A percentile compares a stretch with the other conserved stretches of the same genome.
Evolutionary conservation across 2,797 vertebrate genomes (phyloP).

Genomic region (Kryptolebias ocellatus): DNA sequence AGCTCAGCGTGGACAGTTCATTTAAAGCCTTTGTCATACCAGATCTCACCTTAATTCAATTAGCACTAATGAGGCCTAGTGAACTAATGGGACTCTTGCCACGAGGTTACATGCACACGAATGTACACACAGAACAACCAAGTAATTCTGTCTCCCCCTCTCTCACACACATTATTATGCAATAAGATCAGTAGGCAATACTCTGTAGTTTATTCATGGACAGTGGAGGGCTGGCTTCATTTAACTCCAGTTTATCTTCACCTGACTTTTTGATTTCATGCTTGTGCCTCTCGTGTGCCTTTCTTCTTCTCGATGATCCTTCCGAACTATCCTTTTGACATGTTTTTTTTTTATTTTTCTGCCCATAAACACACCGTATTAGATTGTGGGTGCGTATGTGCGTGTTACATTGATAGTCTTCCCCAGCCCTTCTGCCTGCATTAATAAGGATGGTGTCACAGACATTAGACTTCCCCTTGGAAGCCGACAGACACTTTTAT

Average conservation of each 20-base stretch:
- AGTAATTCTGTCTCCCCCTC: neutral
- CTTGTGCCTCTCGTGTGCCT: neutral
- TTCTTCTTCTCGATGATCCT: neutral
- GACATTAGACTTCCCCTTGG: constrained; percentile 60
- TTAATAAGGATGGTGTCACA: constrained; percentile 59
- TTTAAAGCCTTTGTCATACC: constrained; percentile 51
- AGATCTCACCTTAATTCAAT: constrained; percentile 63
- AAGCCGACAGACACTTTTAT: constrained; percentile 63
- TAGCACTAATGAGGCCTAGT: constrained; percentile 61
- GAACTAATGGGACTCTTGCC: constrained; percentile 49
- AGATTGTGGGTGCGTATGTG: neutral
- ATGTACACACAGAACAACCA: constrained; percentile 7
- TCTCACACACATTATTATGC: neutral
- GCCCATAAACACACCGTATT: neutral
- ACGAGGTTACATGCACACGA: constrained; percentile 33
- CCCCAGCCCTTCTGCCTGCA: constrained; percentile 38
- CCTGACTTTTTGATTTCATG: neutral
- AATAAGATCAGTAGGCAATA: neutral
- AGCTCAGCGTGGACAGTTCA: constrained; percentile 33
- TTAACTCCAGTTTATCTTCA: constrained; percentile 1
- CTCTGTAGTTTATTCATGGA: neutral
- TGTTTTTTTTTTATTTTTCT: neutral
- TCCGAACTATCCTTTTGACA: neutral
- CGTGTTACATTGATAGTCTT: constrained; percentile 59
- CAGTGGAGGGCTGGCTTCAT: neutral